Conservation (phyloP, 2,888 invertebrate species). For the Latrodectus elegans region DNA sequence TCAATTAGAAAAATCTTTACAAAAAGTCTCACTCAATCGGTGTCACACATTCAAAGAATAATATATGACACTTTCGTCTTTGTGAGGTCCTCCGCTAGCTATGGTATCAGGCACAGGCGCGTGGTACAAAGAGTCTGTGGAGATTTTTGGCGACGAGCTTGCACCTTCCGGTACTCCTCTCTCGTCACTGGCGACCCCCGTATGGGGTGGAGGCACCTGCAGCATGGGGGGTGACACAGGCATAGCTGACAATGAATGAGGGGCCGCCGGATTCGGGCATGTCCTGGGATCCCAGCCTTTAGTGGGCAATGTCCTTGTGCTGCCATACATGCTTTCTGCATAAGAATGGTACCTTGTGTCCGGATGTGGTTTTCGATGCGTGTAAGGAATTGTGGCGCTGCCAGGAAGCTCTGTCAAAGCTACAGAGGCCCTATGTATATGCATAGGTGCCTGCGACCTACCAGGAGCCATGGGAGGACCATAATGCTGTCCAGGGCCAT, state of each 20-base stretch:
- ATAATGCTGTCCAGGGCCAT: conserved; percentile 18
- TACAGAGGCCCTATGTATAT: conserved; percentile 62
- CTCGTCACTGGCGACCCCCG: conserved; percentile 77
- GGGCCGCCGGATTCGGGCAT: conserved; percentile 13
- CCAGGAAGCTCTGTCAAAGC: conserved; percentile 59
- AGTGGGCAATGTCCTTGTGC: conserved; percentile 49
- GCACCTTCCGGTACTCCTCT: conserved; percentile 85
- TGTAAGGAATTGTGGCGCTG: conserved; percentile 57
- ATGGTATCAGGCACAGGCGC: conserved; percentile 48
- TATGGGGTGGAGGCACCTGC: conserved; percentile 39
- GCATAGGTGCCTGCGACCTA: conserved; percentile 38
- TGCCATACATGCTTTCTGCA: conserved; percentile 65
- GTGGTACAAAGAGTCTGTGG: conserved; percentile 69
- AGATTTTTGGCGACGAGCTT: conserved; percentile 80
- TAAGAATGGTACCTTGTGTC: conserved; percentile 65
- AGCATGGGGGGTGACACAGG: conserved; percentile 28
- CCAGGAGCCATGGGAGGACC: conserved; percentile 10
- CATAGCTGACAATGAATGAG: background rate
- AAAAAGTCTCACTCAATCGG: background rate
- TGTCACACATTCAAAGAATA: conserved; percentile 71
- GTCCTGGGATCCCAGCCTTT: conserved; percentile 55
- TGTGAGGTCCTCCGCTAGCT: conserved; percentile 34
- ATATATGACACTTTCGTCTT: conserved; percentile 70
- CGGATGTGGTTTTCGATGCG: conserved; percentile 49
- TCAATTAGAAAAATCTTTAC: background rate